Conservation (phyloP, 2,797 vertebrate species). For the Huso huso region DNA sequence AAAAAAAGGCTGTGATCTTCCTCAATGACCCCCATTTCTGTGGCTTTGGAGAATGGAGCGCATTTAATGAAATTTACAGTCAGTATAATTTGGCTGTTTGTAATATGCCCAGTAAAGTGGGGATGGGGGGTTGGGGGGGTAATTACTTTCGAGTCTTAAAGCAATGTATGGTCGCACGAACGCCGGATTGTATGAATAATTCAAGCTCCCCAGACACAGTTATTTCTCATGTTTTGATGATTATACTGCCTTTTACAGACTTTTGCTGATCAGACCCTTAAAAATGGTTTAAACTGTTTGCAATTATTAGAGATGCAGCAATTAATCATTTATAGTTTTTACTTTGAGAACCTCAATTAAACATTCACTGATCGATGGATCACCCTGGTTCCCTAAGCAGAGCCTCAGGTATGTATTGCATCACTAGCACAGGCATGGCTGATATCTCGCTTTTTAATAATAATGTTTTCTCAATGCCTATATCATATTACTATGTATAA, state of each 20-base stretch:
- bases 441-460: too few relatives aligned
- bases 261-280: not conserved
- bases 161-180: too few relatives aligned
- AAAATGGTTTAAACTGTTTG: too few relatives aligned
- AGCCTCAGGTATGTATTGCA: too few relatives aligned
- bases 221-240: not conserved
- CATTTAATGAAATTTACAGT: slow-evolving; percentile 9
- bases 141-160: not conserved
- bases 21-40: not conserved
- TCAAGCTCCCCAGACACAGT: not conserved
- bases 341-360: too few relatives aligned
- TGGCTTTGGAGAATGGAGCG: not conserved
- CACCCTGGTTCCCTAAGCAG: too few relatives aligned
- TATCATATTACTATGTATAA: too few relatives aligned
- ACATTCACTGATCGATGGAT: too few relatives aligned
- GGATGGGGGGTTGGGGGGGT: not conserved
- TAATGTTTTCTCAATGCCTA: too few relatives aligned
- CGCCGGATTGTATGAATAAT: not conserved
- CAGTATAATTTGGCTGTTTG: slow-evolving; percentile 11
- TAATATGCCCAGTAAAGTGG: slow-evolving; percentile 1
- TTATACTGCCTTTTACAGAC: not conserved
- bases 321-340: too few relatives aligned
- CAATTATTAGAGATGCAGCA: too few relatives aligned
- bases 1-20: not conserved
- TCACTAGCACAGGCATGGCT: too few relatives aligned